Conservation (phyloP, 2,113 vertebrate genomes). For the Donacobius atricapilla region DNA sequence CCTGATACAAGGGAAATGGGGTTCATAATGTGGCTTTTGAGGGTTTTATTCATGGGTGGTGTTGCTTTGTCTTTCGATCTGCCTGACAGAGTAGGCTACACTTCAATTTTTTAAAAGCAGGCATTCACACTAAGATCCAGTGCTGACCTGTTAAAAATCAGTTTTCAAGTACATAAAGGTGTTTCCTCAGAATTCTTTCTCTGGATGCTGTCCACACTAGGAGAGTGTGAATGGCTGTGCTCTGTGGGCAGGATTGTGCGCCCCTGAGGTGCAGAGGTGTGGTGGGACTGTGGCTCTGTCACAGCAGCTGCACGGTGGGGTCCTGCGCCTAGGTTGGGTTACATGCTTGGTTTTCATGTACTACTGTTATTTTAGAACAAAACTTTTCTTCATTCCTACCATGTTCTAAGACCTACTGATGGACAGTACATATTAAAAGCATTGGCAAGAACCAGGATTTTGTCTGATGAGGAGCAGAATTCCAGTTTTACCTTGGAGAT, state of each 20-base stretch:
- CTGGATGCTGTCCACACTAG: neutral
- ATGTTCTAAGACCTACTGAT: neutral
- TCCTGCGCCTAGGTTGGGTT: neutral
- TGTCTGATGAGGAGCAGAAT: neutral
- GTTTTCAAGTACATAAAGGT: neutral
- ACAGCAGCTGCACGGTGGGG: neutral
- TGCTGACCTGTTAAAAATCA: neutral
- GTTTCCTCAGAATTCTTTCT: neutral
- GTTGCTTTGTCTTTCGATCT: slow-evolving; percentile 4
- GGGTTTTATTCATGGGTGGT: neutral
- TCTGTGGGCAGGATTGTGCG: neutral
- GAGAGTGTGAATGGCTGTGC: fast-evolving
- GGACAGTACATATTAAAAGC: neutral
- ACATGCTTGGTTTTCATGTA: neutral
- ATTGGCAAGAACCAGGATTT: neutral
- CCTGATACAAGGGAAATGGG: neutral
- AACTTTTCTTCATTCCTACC: neutral
- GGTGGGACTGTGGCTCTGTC: neutral
- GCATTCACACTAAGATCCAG: neutral
- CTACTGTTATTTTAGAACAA: neutral
- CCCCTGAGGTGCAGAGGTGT: neutral
- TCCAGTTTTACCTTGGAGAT: neutral
- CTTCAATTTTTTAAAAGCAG: neutral
- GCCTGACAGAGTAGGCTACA: neutral
- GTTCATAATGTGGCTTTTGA: neutral